Conservation (phyloP, 2,888 invertebrate species). For the Cryptocephalus moraei region DNA sequence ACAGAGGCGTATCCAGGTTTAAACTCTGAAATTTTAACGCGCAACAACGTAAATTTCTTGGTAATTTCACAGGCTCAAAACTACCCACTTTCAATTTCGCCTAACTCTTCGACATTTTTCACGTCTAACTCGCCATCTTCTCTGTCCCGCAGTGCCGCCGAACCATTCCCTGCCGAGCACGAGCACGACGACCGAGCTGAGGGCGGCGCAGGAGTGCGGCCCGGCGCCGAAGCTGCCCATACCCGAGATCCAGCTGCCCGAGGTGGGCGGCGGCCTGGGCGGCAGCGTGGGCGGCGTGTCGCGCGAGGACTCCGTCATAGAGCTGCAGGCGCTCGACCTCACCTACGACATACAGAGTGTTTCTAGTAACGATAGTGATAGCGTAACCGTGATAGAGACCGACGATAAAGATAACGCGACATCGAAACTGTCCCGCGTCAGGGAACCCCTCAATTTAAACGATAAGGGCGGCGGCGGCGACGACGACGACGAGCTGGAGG, state of each 20-base stretch:
- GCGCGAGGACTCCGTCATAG: slow-evolving; percentile 37
- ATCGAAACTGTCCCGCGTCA: slow-evolving; percentile 28
- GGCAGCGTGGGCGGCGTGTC: slow-evolving; percentile 21
- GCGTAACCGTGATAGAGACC: slow-evolving; percentile 20
- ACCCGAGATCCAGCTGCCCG: slow-evolving; percentile 27
- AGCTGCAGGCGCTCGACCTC: slow-evolving; percentile 36
- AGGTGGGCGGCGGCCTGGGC: slow-evolving; percentile 15
- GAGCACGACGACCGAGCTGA: slow-evolving; percentile 24
- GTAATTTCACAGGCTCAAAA: too few relatives aligned
- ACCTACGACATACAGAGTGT: slow-evolving; percentile 31
- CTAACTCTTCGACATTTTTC: too few relatives aligned
- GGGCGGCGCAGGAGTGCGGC: background rate
- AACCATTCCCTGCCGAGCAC: slow-evolving; percentile 35
- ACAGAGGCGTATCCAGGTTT: too few relatives aligned
- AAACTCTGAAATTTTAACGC: too few relatives aligned
- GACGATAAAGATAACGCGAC: slow-evolving; percentile 9
- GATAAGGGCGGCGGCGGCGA: slow-evolving; percentile 16
- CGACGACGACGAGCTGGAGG: too few relatives aligned
- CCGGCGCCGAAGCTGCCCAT: slow-evolving; percentile 17
- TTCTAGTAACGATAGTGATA: slow-evolving; percentile 28
- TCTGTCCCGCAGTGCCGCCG: slow-evolving; percentile 24
- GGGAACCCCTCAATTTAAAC: slow-evolving; percentile 27
- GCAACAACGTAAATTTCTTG: too few relatives aligned
- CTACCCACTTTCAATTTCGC: too few relatives aligned
- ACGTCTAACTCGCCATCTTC: slow-evolving; percentile 26